These are phyloP conservation scores for Callorhinus ursinus DNA, from an alignment of 2,113 vertebrate genomes.

Conservation along the genomic window DNA sequence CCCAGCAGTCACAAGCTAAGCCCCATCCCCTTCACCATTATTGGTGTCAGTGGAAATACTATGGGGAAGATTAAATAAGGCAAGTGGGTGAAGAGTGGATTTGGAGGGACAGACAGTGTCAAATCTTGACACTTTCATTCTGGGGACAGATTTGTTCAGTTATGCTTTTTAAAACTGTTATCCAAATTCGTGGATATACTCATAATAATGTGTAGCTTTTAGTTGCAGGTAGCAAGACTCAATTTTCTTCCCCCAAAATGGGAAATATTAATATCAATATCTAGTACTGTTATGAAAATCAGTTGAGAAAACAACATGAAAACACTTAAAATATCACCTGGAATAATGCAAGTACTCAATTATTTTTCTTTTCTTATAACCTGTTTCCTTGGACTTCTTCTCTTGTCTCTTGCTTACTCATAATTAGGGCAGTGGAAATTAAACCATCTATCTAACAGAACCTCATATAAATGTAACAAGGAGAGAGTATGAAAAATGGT, in stretches of 20 bases:
- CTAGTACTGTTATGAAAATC: neutral
- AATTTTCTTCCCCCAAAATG: neutral
- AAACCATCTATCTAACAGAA: neutral
- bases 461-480: neutral
- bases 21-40: accelerated
- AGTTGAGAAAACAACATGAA: neutral
- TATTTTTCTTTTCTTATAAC: neutral
- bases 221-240: neutral
- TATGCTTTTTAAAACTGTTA: neutral
- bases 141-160: neutral
- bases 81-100: neutral
- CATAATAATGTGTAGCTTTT: neutral
- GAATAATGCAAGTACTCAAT: neutral
- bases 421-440: neutral
- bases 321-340: neutral
- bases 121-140: neutral
- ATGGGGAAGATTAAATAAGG: neutral
- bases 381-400: neutral
- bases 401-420: neutral
- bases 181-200: neutral
- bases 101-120: neutral
- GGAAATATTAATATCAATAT: neutral
- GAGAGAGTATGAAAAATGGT: neutral
- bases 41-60: neutral
- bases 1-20: accelerated